Base-by-base conservation (phyloP, 2,888 invertebrate genomes). In the Sinelater perroti region DNA sequence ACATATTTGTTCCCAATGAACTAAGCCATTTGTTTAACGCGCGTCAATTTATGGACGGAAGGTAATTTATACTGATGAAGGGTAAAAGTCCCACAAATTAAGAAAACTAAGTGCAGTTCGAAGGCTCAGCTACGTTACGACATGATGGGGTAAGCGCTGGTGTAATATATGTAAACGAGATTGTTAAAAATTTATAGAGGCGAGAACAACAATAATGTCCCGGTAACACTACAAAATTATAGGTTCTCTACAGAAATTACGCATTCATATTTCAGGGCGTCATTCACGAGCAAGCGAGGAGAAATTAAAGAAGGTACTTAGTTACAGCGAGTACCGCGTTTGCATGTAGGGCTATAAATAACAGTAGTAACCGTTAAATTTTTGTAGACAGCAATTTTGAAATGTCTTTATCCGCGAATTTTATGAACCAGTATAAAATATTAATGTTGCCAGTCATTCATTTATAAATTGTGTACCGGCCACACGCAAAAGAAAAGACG, bases 341-440 rank as follows among this genome's bases (percentile, higher is more conserved):
- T 60, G 52, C 36, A 57, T 57, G 54, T 36, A 52, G 26, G 42
- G 44, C 35, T 51, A 47, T 61, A 61, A 61, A 61, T 57, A 55
- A 49, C 40, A 50, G 61, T 57, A 61, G 56, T 61, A 61, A 57
- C 53, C 61, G 38, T 61, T 57, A 61, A 61, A 54, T 57, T 61
- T 57, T 56, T 56, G 56, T 56, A 44, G 50, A 50, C 50, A 40
- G 56, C 45, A 40, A 56, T 56, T 56, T 58, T 52, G 53, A 58
- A 58, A 58, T 30, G 58, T 58, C 58, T 58, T 54, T 58, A 58
- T 58, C 30, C 6, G 46, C 17, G 30, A 53, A 49, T 49, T 58
- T 58, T 58, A 58, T 49, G 58, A 42, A 54, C 49, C 53, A 44
- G 36, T 58, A 58, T 54, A 58, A 58, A 58, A 52, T 47, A 58